A percentile compares a stretch with the other conserved stretches of the same genome.
These are phyloP conservation scores for Gallirallus australis DNA, from an alignment of 2,797 vertebrate genomes.

Conservation along the genomic window DNA sequence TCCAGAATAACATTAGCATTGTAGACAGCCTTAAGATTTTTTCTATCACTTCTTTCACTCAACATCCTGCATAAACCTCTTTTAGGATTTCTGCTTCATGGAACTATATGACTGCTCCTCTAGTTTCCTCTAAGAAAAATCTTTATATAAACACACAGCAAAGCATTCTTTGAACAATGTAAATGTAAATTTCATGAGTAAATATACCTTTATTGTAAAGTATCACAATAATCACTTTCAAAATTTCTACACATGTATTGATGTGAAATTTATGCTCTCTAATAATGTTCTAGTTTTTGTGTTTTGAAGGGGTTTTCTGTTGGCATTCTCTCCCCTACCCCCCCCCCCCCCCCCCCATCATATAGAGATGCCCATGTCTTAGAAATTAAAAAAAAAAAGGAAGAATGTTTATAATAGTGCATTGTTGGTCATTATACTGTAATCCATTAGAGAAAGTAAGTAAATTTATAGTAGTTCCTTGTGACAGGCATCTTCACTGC, in stretches of 20 bases:
- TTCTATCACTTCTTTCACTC: background rate
- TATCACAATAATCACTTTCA: background rate
- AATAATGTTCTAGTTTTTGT: background rate
- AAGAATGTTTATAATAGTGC: background rate
- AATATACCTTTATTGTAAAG: background rate
- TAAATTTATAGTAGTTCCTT: background rate
- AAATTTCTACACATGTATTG: background rate
- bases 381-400: background rate
- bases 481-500: background rate
- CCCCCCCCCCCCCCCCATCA: too few relatives aligned
- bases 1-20: background rate
- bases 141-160: background rate
- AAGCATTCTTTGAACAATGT: background rate
- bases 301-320: background rate
- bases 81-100: background rate
- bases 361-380: background rate
- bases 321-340: too few relatives aligned
- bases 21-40: background rate
- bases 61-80: background rate
- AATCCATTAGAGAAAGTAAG: background rate
- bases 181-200: background rate
- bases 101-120: background rate
- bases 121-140: background rate
- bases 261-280: background rate
- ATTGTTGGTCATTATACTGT: background rate